Conservation (phyloP, 2,888 invertebrate species). For the Podotricha telesiphe region DNA sequence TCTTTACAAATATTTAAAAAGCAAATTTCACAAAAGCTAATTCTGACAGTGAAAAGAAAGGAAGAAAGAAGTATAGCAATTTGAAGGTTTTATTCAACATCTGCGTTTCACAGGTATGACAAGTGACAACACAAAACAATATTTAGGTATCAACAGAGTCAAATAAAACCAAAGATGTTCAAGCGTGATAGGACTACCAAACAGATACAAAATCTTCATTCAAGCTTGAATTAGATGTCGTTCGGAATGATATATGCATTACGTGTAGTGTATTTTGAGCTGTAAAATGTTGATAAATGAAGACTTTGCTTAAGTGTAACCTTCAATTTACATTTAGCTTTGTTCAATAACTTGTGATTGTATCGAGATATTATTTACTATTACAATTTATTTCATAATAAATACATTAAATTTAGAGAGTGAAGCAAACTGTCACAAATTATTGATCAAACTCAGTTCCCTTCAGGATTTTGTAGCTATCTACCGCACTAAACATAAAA, state of each 20-base stretch:
- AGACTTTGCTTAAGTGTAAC: constrained; percentile 62
- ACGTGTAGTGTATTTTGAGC: constrained; percentile 22
- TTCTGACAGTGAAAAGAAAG: constrained; percentile 57
- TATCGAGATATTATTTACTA: neutral
- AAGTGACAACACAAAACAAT: constrained; percentile 25
- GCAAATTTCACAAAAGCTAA: constrained; percentile 66
- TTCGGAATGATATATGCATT: constrained; percentile 7
- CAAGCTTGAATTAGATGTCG: constrained; percentile 38
- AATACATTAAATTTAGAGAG: constrained; percentile 8
- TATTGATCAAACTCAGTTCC: constrained; percentile 78
- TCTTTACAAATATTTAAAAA: constrained; percentile 48
- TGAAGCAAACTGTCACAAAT: constrained; percentile 57
- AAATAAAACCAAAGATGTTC: constrained; percentile 74
- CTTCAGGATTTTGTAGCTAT: constrained; percentile 68
- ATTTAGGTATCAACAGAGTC: constrained; percentile 71
- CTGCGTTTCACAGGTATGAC: constrained; percentile 62
- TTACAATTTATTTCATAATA: neutral
- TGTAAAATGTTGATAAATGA: constrained; percentile 53
- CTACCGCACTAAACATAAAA: constrained; percentile 53
- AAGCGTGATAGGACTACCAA: constrained; percentile 71
- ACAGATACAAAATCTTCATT: constrained; percentile 63
- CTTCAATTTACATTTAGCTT: constrained; percentile 63
- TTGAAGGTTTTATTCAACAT: constrained; percentile 79
- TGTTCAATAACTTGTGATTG: constrained; percentile 70
- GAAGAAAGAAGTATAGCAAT: constrained; percentile 75